A percentile compares a stretch with the other conserved stretches of the same genome.
phyloP scores from a whole-genome alignment of 1,140 invertebrate species.

The Papilio xuthus region DNA sequence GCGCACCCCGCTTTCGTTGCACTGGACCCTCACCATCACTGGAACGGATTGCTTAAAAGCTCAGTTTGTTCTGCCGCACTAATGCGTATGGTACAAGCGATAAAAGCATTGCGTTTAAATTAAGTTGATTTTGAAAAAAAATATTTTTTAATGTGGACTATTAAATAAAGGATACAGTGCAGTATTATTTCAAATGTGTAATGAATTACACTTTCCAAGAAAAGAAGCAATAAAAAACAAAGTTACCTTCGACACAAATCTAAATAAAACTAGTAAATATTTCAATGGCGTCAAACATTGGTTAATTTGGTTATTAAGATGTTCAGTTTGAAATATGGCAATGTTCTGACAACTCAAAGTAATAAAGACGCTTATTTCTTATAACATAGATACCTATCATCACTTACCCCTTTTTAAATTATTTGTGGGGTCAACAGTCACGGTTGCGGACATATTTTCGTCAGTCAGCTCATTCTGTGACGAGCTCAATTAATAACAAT shows the following conservation, averaged over 20 bases:
- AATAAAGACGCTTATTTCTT: background rate
- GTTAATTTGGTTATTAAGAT: background rate
- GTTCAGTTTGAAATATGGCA: background rate
- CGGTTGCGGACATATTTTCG: constrained; percentile 44
- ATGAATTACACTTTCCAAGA: too few relatives aligned
- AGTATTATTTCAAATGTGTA: background rate
- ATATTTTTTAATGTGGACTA: background rate
- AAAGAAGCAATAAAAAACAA: too few relatives aligned
- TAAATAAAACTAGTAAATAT: too few relatives aligned
- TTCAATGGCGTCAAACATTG: too few relatives aligned
- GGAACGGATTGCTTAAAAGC: constrained; percentile 58
- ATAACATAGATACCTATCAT: constrained; percentile 15
- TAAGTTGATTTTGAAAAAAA: background rate
- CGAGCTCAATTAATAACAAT: constrained; percentile 66
- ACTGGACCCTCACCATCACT: constrained; percentile 44
- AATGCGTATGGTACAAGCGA: constrained; percentile 41
- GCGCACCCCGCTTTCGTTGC: constrained; percentile 38
- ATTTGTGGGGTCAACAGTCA: constrained; percentile 46
- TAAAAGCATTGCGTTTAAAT: background rate
- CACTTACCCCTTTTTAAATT: constrained; percentile 44
- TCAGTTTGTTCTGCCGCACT: constrained; percentile 42
- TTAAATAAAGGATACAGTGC: background rate
- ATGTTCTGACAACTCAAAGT: background rate
- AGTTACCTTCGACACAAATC: too few relatives aligned
- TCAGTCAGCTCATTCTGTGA: constrained; percentile 40